Evolutionary conservation across 2,113 vertebrate species (phyloP).

Genomic region (Condylura cristata): DNA sequence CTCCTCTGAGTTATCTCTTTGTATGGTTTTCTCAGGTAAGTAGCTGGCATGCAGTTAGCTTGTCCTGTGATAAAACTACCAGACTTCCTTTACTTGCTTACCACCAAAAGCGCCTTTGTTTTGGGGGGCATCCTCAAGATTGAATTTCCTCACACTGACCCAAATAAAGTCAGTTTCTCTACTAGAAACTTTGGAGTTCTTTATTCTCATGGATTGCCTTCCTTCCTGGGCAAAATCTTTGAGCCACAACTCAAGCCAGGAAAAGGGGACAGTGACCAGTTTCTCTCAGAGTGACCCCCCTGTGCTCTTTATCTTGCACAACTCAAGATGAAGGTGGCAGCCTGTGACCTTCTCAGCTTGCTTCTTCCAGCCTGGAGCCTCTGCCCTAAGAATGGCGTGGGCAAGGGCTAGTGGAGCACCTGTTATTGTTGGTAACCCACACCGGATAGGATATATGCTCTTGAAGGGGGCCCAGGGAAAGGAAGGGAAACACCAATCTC

Average conservation of each 20-base stretch:
- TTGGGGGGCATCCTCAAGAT: neutral
- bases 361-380: neutral
- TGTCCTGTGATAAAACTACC: neutral
- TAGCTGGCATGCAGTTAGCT: neutral
- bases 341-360: neutral
- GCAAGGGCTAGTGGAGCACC: accelerated
- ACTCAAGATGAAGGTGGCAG: neutral
- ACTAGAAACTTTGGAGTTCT: neutral
- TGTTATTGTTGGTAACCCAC: neutral
- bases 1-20: neutral
- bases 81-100: neutral
- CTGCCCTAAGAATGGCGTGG: neutral
- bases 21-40: neutral
- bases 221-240: neutral
- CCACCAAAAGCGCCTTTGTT: neutral
- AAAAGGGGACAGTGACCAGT: neutral
- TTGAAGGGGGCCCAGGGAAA: neutral
- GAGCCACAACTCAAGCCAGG: neutral
- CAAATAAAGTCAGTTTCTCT: neutral
- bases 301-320: neutral
- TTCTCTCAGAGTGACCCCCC: neutral
- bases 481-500: neutral
- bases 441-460: neutral
- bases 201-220: neutral
- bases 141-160: neutral